Conservation (phyloP, 2,113 vertebrate species). For the Dicaeum eximium region DNA sequence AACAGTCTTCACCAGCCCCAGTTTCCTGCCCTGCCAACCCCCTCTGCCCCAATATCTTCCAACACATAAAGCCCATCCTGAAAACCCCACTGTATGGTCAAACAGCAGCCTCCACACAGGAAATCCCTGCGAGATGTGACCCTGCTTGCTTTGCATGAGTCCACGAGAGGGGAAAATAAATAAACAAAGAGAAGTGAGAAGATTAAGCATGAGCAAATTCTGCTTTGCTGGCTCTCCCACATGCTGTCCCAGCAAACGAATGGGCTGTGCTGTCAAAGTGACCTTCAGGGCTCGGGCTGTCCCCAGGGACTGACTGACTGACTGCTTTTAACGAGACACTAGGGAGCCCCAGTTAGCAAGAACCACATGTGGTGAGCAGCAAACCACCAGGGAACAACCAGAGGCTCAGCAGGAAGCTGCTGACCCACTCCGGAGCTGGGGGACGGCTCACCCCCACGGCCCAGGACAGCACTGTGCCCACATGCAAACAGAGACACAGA, state of each 20-base stretch:
- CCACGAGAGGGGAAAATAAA: neutral
- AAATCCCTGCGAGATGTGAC: neutral
- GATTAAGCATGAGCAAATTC: neutral
- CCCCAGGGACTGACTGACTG: neutral
- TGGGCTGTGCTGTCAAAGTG: neutral
- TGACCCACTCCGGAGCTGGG: neutral
- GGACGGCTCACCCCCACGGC: accelerated
- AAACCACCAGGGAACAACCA: accelerated
- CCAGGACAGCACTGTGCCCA: accelerated
- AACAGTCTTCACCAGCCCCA: neutral
- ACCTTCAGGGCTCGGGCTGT: neutral
- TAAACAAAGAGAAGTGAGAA: neutral
- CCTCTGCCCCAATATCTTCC: accelerated
- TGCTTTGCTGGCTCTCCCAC: neutral
- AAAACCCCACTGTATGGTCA: neutral
- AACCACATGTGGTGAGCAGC: neutral
- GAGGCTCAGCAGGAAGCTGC: neutral
- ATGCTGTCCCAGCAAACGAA: neutral
- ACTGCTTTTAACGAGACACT: neutral
- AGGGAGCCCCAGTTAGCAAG: neutral
- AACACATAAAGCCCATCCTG: neutral
- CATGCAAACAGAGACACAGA: accelerated
- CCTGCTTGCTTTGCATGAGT: neutral
- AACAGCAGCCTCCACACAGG: neutral
- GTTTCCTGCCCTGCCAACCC: neutral